Evolutionary conservation across 1,140 invertebrate species (phyloP).

Genomic region (Neomicropteryx cornuta): DNA sequence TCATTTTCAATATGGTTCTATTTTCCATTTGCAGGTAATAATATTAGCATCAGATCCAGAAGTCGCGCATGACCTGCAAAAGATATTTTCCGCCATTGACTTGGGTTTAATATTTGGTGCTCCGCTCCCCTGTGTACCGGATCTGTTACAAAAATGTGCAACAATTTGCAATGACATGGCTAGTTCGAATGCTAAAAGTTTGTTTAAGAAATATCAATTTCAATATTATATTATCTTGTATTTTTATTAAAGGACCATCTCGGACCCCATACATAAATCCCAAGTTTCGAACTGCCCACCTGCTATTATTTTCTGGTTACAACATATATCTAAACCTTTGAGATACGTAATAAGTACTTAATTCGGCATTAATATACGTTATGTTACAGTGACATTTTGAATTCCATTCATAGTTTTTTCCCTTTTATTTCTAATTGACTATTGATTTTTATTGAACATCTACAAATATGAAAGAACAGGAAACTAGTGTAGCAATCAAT

Average conservation of each 20-base stretch:
- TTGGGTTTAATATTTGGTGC: conserved; percentile 73
- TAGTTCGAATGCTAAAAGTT: conserved; percentile 6
- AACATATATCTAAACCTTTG: conserved; percentile 2
- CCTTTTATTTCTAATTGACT: too few species aligned
- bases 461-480: too few species aligned
- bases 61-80: conserved; percentile 16
- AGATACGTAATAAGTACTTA: neutral
- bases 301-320: neutral
- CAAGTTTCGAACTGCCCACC: too few species aligned
- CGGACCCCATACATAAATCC: neutral
- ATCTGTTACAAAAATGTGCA: conserved; percentile 44
- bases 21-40: conserved; percentile 2
- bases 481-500: too few species aligned
- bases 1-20: neutral
- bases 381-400: too few species aligned
- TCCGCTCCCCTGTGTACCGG: conserved; percentile 39
- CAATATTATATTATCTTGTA: conserved; percentile 17
- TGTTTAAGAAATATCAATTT: conserved; percentile 10
- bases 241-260: conserved; percentile 5
- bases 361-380: too few species aligned
- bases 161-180: conserved; percentile 28
- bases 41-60: conserved; percentile 2
- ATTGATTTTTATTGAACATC: too few species aligned
- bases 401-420: too few species aligned
- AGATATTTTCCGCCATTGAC: conserved; percentile 62